Percentiles rank a stretch among this genome's conserved stretches.
These are phyloP conservation scores for Bos javanicus DNA, from an alignment of 2,113 vertebrate species.

Conservation along the genomic window DNA sequence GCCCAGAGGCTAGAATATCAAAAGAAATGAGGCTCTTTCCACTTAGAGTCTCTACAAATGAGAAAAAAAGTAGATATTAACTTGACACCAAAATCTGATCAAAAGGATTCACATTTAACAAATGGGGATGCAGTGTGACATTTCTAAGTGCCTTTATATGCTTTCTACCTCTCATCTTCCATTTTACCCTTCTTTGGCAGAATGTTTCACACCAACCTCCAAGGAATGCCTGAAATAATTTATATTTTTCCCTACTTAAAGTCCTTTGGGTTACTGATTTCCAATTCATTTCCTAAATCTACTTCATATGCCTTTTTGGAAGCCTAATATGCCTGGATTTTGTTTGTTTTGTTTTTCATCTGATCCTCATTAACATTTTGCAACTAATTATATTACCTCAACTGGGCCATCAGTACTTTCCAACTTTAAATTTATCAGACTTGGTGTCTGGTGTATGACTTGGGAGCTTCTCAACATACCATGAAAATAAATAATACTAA, in stretches of 20 bases:
- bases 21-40: conserved; percentile 10
- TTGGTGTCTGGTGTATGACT: conserved; percentile 30
- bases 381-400: conserved; percentile 54
- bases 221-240: conserved; percentile 46
- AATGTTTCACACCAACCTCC: not conserved
- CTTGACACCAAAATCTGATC: not conserved
- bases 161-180: not conserved
- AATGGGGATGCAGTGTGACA: not conserved
- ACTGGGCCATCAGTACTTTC: conserved; percentile 1
- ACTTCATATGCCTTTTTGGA: conserved; percentile 55
- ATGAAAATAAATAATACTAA: conserved; percentile 7
- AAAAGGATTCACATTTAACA: conserved; percentile 2
- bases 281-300: conserved; percentile 53
- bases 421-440: conserved; percentile 53
- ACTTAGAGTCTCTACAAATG: not conserved
- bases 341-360: conserved; percentile 64
- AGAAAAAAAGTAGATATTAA: not conserved
- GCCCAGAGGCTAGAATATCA: not conserved
- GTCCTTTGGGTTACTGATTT: conserved; percentile 69
- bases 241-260: conserved; percentile 40
- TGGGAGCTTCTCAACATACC: conserved; percentile 36
- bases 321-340: conserved; percentile 38
- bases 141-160: not conserved
- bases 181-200: not conserved
- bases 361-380: conserved; percentile 64